phyloP scores from a whole-genome alignment of 2,797 vertebrate genomes.

The Limosa lapponica region DNA sequence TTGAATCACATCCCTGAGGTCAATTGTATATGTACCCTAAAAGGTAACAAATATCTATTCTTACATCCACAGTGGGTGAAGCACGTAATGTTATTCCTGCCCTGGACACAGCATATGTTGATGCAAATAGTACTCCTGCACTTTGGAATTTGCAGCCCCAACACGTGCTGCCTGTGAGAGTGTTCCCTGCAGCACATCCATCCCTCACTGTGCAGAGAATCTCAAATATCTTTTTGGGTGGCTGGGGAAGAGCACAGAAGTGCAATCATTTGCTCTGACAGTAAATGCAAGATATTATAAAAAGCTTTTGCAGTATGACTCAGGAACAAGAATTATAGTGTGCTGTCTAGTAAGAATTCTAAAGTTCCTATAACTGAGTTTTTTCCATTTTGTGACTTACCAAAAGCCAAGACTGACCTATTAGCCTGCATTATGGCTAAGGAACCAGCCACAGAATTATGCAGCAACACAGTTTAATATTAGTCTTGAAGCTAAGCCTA shows the following conservation, averaged over 20 bases:
- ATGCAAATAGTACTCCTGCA: background rate
- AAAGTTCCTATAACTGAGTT: slow-evolving; percentile 11
- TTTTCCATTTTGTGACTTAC: slow-evolving; percentile 39
- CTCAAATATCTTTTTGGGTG: slow-evolving; percentile 41
- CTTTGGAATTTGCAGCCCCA: background rate
- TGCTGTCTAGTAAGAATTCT: slow-evolving; percentile 24
- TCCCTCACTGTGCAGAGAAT: background rate
- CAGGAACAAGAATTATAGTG: slow-evolving; percentile 4
- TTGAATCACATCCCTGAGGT: background rate
- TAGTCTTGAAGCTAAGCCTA: background rate
- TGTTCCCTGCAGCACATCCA: slow-evolving; percentile 7
- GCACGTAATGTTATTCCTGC: background rate
- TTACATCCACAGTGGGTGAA: background rate
- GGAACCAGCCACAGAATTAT: background rate
- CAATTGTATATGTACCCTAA: background rate
- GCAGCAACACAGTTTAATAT: background rate
- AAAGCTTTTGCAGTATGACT: slow-evolving; percentile 44
- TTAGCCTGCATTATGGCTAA: slow-evolving; percentile 11
- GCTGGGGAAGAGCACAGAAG: slow-evolving; percentile 24
- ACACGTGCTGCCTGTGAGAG: background rate
- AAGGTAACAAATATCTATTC: background rate
- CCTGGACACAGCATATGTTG: background rate
- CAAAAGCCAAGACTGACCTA: slow-evolving; percentile 38
- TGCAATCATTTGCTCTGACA: slow-evolving; percentile 33
- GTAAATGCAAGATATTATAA: slow-evolving; percentile 36